phyloP scores from a whole-genome alignment of 2,797 vertebrate species.

The Gallinago stenura region DNA sequence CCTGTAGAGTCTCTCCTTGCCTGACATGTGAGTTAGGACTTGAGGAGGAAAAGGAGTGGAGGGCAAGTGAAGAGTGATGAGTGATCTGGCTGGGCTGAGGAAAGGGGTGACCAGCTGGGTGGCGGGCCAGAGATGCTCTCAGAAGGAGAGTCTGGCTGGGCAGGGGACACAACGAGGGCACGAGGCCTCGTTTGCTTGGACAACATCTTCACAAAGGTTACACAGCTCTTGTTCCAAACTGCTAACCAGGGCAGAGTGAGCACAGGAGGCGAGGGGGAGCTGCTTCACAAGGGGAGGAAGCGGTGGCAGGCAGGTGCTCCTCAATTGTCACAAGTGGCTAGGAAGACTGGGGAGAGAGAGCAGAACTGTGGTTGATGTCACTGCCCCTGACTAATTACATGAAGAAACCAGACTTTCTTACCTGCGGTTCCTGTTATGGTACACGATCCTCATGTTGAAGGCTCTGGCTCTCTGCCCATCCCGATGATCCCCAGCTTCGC shows the following conservation, averaged over 20 bases:
- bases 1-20: neutral
- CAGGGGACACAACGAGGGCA: neutral
- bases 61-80: neutral
- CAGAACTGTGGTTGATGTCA: neutral
- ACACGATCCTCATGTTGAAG: slow-evolving; percentile 87
- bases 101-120: neutral
- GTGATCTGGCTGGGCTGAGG: neutral
- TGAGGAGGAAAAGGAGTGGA: neutral
- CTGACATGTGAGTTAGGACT: neutral
- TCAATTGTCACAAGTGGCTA: neutral
- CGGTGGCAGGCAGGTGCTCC: neutral
- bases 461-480: slow-evolving; percentile 85
- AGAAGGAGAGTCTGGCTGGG: neutral
- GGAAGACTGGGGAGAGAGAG: neutral
- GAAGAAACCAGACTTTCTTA: slow-evolving; percentile 5
- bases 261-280: neutral
- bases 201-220: neutral
- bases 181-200: neutral
- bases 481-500: slow-evolving; percentile 86
- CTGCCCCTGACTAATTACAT: neutral
- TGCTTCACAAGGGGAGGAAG: neutral
- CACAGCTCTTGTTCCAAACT: neutral
- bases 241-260: neutral
- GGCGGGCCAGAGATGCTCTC: neutral
- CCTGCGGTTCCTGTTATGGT: slow-evolving; percentile 84